These are phyloP conservation scores for Greenwoodochromis staneri DNA, from an alignment of 2,113 vertebrate species.

Conservation along the genomic window DNA sequence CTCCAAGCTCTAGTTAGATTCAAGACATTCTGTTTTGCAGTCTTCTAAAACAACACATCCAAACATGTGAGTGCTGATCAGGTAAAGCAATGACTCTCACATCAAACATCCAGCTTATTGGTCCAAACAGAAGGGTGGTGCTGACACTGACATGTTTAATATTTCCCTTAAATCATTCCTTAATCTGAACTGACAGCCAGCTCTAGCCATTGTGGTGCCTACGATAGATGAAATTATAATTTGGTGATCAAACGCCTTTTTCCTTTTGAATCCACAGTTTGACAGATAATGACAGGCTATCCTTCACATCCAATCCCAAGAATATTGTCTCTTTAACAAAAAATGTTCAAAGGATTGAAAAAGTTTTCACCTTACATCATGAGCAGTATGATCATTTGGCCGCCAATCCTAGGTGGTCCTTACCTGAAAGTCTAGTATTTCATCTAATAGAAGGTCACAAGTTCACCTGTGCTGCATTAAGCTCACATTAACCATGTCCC, in stretches of 20 bases:
- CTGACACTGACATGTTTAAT: not conserved
- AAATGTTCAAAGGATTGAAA: not conserved
- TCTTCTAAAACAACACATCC: not conserved
- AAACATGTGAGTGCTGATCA: not conserved
- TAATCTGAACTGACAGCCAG: not conserved
- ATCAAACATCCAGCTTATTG: not conserved
- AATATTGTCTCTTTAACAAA: not conserved
- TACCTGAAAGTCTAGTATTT: not conserved
- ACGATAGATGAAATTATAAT: not conserved
- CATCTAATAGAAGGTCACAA: not conserved
- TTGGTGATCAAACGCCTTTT: not conserved
- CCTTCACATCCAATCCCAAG: not conserved
- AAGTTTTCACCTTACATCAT: not conserved
- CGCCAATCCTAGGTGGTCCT: not conserved
- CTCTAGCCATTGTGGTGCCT: not conserved
- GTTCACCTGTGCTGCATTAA: not conserved
- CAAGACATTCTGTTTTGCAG: not conserved
- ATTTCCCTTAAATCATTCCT: not conserved
- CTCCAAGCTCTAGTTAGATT: not conserved
- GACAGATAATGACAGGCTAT: not conserved
- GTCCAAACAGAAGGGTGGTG: not conserved
- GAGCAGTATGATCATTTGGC: not conserved
- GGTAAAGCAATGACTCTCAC: not conserved
- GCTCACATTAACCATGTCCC: not conserved
- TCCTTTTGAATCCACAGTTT: not conserved